These are phyloP conservation scores for Athetis lepigone DNA, from an alignment of 2,888 invertebrate genomes.

Conservation along the genomic window DNA sequence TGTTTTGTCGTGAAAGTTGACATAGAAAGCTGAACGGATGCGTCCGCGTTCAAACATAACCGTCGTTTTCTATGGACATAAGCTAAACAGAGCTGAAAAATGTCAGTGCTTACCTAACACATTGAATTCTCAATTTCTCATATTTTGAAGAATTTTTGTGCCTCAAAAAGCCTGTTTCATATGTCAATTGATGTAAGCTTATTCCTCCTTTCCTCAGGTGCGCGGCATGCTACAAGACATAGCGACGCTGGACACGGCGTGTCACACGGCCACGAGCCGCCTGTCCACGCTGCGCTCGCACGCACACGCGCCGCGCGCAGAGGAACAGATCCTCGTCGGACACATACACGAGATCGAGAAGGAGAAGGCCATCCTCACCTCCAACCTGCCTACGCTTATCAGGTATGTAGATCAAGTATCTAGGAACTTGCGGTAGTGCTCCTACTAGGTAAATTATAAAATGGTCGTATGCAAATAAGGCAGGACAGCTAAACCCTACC, in stretches of 20 bases:
- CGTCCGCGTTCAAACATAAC: too few relatives aligned
- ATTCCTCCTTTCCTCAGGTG: conserved; percentile 91
- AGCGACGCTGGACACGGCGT: conserved; percentile 96
- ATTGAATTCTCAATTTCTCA: too few relatives aligned
- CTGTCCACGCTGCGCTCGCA: conserved; percentile 93
- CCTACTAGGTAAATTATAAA: too few relatives aligned
- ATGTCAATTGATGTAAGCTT: not conserved
- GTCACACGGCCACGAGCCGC: conserved; percentile 95
- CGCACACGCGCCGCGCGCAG: conserved; percentile 90
- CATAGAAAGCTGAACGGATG: too few relatives aligned
- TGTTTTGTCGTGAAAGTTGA: too few relatives aligned
- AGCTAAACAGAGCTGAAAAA: too few relatives aligned
- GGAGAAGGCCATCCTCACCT: conserved; percentile 95
- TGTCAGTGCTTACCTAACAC: too few relatives aligned
- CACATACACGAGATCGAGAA: conserved; percentile 95
- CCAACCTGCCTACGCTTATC: conserved; percentile 94
- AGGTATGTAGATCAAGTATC: conserved; percentile 65
- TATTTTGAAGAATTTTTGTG: too few relatives aligned
- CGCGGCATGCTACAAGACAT: conserved; percentile 96
- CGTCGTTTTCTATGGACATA: too few relatives aligned
- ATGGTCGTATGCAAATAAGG: too few relatives aligned
- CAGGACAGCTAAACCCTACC: too few relatives aligned
- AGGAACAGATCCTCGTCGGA: conserved; percentile 94
- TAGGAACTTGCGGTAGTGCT: conserved; percentile 5
- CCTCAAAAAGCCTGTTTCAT: too few relatives aligned